Conservation (phyloP, 2,113 vertebrate species). For the Oncorhynchus masou region DNA sequence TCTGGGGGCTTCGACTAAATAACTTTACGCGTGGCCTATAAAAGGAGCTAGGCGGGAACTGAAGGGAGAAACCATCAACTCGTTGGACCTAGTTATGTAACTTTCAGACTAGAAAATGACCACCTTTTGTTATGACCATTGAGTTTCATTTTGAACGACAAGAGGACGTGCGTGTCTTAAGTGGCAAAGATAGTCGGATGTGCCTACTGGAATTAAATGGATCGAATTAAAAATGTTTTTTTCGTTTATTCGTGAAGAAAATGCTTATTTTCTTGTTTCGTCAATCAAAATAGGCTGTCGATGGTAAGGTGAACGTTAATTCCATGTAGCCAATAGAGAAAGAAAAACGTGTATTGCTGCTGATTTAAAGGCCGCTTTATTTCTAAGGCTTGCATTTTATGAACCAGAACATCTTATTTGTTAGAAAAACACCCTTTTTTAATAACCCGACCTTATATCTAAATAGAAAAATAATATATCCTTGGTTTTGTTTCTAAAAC, state of each 20-base stretch:
- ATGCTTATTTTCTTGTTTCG: slow-evolving; percentile 13
- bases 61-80: slow-evolving; percentile 41
- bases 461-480: too few species aligned
- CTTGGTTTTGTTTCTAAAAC: too few species aligned
- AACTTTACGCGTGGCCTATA: slow-evolving; percentile 68
- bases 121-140: too few species aligned
- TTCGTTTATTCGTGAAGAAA: slow-evolving; percentile 35
- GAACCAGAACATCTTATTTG: not conserved
- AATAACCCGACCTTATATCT: too few species aligned
- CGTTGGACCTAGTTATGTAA: slow-evolving; percentile 49
- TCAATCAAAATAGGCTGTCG: slow-evolving; percentile 33
- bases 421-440: not conserved
- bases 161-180: slow-evolving; percentile 35
- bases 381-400: too few species aligned
- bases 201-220: slow-evolving; percentile 43
- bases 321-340: not conserved
- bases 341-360: not conserved
- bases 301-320: slow-evolving; percentile 39
- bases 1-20: slow-evolving; percentile 66
- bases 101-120: slow-evolving; percentile 7
- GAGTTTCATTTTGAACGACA: slow-evolving; percentile 2
- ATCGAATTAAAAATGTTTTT: slow-evolving; percentile 29
- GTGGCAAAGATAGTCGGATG: slow-evolving; percentile 15
- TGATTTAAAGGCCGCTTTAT: not conserved
- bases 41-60: slow-evolving; percentile 50